These are phyloP conservation scores for Eustalomyia histrio DNA, from an alignment of 2,888 invertebrate species.

Conservation along the genomic window DNA sequence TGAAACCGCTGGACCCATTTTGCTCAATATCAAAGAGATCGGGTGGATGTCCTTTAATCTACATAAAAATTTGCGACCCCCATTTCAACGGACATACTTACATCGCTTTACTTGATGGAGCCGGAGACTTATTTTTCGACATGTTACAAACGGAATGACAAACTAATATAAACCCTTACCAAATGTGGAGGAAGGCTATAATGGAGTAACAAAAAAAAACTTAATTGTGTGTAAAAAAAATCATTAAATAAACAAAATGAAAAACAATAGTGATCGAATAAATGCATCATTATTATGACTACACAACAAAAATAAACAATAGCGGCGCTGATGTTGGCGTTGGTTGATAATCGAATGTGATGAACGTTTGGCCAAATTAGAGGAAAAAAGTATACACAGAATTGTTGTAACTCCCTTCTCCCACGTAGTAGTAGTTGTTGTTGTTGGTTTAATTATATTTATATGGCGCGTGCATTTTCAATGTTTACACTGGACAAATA, in stretches of 20 bases:
- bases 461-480: conserved; percentile 16
- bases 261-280: conserved; percentile 67
- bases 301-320: conserved; percentile 9
- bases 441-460: neutral
- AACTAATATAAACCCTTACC: too few species aligned
- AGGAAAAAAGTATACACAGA: conserved; percentile 22
- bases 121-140: too few species aligned
- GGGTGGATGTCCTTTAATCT: too few species aligned
- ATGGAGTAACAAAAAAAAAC: conserved; percentile 21
- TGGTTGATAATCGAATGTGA: neutral
- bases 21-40: too few species aligned
- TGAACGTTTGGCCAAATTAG: neutral
- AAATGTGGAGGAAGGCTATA: too few species aligned
- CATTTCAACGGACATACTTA: too few species aligned
- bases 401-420: neutral
- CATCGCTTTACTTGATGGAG: too few species aligned
- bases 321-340: conserved; percentile 17
- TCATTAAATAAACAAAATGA: conserved; percentile 60
- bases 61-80: too few species aligned
- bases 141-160: too few species aligned
- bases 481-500: conserved; percentile 21
- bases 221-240: conserved; percentile 60
- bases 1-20: too few species aligned
- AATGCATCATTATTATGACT: conserved; percentile 64
- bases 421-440: neutral